phyloP scores from a whole-genome alignment of 2,113 vertebrate genomes.

The Apteryx owenii region DNA sequence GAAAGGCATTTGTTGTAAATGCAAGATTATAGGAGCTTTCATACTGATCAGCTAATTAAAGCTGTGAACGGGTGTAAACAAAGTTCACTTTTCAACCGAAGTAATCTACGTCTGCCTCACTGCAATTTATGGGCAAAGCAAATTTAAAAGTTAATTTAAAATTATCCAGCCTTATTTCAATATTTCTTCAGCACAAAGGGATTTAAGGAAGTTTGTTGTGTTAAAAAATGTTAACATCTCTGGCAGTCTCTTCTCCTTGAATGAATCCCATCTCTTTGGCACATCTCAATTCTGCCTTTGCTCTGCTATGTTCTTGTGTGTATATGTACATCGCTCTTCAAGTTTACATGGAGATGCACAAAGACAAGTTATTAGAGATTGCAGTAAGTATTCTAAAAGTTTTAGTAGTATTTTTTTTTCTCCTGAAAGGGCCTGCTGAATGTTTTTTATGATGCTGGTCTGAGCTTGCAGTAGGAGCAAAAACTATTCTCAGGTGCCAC shows the following conservation, averaged over 20 bases:
- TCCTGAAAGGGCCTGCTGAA: not conserved
- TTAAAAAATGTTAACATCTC: not conserved
- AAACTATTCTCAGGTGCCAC: not conserved
- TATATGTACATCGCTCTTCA: not conserved
- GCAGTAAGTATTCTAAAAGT: not conserved
- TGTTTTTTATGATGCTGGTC: not conserved
- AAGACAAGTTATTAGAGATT: not conserved
- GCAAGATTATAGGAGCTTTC: not conserved
- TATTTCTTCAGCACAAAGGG: not conserved
- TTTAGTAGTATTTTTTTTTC: not conserved
- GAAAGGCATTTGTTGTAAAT: not conserved
- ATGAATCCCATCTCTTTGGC: not conserved
- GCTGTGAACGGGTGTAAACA: not conserved
- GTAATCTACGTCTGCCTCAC: not conserved
- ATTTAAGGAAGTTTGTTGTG: not conserved
- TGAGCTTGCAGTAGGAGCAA: not conserved
- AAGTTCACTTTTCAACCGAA: not conserved
- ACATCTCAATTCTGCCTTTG: not conserved
- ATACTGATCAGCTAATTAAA: not conserved
- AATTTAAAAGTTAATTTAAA: not conserved
- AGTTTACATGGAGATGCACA: not conserved
- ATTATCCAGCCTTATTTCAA: not conserved
- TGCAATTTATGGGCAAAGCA: not conserved
- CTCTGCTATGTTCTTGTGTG: not conserved
- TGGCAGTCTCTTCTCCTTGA: not conserved